Percentiles rank a stretch among this genome's conserved stretches.
Evolutionary conservation across 2,797 vertebrate species (phyloP).

Genomic region (Hydrocynus forskahlii): DNA sequence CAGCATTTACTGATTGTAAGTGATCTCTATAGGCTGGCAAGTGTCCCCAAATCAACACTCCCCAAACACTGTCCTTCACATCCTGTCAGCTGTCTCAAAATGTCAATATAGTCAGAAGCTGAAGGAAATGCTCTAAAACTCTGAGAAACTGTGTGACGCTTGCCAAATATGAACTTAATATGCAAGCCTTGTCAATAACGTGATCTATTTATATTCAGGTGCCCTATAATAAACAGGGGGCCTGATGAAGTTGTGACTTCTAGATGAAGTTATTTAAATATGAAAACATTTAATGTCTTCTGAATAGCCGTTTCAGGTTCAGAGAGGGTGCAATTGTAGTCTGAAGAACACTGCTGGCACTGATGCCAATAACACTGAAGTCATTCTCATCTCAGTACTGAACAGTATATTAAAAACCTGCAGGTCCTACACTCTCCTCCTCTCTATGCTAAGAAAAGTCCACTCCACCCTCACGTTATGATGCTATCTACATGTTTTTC

Average conservation of each 20-base stretch:
- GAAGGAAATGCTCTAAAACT: conserved; percentile 50
- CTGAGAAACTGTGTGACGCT: conserved; percentile 14
- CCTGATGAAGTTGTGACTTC: not conserved
- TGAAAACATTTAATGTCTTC: not conserved
- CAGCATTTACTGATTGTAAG: conserved; percentile 68
- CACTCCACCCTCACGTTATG: not conserved
- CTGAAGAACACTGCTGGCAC: not conserved
- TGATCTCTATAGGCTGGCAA: conserved; percentile 61
- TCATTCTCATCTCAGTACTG: conserved; percentile 27
- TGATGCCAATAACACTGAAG: conserved; percentile 16
- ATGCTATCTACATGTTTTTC: not conserved
- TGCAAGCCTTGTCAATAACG: conserved; percentile 4
- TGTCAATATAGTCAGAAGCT: conserved; percentile 43
- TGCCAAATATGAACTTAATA: conserved; percentile 21
- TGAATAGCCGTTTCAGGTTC: conserved; percentile 15
- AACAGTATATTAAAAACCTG: not conserved
- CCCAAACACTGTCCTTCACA: conserved; percentile 52
- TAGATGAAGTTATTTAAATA: conserved; percentile 9
- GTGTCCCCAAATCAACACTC: conserved; percentile 51
- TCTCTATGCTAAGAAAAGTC: not conserved
- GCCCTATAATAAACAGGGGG: not conserved
- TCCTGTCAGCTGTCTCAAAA: conserved; percentile 48
- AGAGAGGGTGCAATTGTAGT: conserved; percentile 16
- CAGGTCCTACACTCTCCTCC: not conserved
- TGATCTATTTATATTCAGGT: not conserved